Base-by-base conservation (phyloP, 2,113 vertebrate genomes). In the Pterophyllum scalare region DNA sequence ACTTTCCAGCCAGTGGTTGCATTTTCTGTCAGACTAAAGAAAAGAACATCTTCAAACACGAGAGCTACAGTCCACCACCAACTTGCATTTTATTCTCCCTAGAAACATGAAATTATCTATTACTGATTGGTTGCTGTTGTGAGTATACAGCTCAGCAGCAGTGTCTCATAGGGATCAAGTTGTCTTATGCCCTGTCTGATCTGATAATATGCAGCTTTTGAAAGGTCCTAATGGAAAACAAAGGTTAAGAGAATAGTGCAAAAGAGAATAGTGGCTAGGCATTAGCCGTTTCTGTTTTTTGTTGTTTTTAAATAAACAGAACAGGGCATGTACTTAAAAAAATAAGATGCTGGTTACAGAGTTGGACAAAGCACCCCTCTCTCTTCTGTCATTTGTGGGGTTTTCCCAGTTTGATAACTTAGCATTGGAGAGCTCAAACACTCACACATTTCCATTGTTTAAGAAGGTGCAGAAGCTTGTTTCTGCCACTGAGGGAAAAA, bases 1-100 rank as follows among this genome's bases (percentile, higher is more conserved):
- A 77, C 85, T 81, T 87, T 83, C 56, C 77, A 81, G 86, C 82
- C 83, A 86, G 85, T 62, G 70, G 70, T 85, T 78, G 24, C 26
- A 31, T 80, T 57, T 59, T 77, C 75, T 72, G 65, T 14, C 26
- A 52, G 28, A 15, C 40, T 52, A 74, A 57, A 79, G 74, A 82
- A 84, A 85, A 80, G 82, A 31, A 5, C 3, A 17, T 82, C 75
- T 78, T 85, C 33, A 75, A 33, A 82, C 61, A 9, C 28, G 76
- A 85, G 28, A 81, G 67, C 74, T 67, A 43, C 65, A 40, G 38
- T 40, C 10, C 2, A 49, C 2, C 59, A 78, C 28, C 5, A 28
- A 28, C 28, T 28, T 28, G 26, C 3, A 28, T 28, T 72, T 57
- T 2, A 31, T 83, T 83, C 38, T 83, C 61, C 56, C 61, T 67